These are phyloP conservation scores for Podarcis siculus DNA, from an alignment of 2,797 vertebrate species.

Conservation along the genomic window DNA sequence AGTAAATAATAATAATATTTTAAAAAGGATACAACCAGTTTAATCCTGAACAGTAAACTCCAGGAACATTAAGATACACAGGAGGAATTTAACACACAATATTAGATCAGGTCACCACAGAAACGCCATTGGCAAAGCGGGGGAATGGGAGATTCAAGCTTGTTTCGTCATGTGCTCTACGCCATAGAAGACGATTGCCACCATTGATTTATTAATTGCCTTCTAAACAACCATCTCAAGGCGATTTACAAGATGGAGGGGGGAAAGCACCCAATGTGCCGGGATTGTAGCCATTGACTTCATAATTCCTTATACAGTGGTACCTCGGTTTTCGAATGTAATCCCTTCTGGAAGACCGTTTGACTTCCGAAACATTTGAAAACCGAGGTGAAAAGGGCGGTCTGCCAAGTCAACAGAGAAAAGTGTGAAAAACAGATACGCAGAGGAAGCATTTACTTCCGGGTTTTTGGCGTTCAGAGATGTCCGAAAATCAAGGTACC, in stretches of 20 bases:
- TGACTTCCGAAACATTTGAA: too few relatives aligned
- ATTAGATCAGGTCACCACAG: neutral
- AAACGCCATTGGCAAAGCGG: neutral
- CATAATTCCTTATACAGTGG: neutral
- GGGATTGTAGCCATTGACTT: neutral
- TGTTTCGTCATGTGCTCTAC: too few relatives aligned
- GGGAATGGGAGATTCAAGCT: too few relatives aligned
- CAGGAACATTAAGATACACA: conserved; percentile 47
- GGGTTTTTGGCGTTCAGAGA: too few relatives aligned
- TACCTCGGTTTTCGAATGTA: too few relatives aligned
- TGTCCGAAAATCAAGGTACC: too few relatives aligned
- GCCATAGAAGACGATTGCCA: neutral
- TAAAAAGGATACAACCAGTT: conserved; percentile 67
- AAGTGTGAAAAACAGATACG: too few relatives aligned
- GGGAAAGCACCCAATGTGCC: neutral
- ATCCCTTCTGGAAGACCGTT: too few relatives aligned
- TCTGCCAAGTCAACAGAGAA: too few relatives aligned
- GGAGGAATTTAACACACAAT: neutral
- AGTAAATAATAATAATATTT: conserved; percentile 68
- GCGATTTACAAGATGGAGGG: neutral
- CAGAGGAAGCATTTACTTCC: too few relatives aligned
- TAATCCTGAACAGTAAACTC: conserved; percentile 62
- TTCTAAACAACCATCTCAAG: too few relatives aligned
- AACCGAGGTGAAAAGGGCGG: too few relatives aligned
- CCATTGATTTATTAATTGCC: neutral